Evolutionary conservation across 2,113 vertebrate species (phyloP), one percentile per base, ranked within the genome.

Genomic region (Trichechus manatus): DNA sequence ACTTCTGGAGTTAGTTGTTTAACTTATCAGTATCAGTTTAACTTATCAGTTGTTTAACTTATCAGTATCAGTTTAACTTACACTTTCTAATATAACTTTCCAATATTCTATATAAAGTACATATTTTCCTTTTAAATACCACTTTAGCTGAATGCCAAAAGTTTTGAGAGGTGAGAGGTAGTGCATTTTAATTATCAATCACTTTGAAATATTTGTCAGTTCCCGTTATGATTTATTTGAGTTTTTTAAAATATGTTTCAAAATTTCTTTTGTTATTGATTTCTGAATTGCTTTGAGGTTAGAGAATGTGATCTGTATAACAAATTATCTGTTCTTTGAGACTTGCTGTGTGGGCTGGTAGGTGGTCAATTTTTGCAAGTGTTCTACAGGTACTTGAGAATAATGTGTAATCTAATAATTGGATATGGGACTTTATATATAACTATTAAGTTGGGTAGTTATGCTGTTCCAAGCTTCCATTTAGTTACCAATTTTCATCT

Each of bases 241-340:
- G 0, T 53, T 93, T 78, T 72, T 92, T 95, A 72, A 91, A 47
- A 22, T n/a, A 3, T 81, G 20, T 77, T 95, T 94, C 79, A 94
- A 63, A 81, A 9, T 91, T 84, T 80, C 39, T 50, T 50, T 87
- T 56, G 50, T 90, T 88, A 79, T 59, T 82, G 61, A 86, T 66
- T 96, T 85, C 88, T 82, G 50, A 96, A 85, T 42, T 78, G 44
- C 33, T 86, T 86, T 81, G 44, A 59, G 53, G 79, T 81, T 44
- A 89, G 29, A 64, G 6, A n/a, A 74, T 44, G 66, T 39, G 39
- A 74, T 33, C 33, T 70, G 44, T 27, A 23, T 63, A n/a, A 66
- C 19, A 59, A 80, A 77, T 56, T 91, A 39, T 79, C 82, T 61
- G 50, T 68, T 63, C 74, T 82, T 81, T 87, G 68, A 64, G 44